Conservation (phyloP, 2,113 vertebrate species). For the Psilopsiagon aymara region DNA sequence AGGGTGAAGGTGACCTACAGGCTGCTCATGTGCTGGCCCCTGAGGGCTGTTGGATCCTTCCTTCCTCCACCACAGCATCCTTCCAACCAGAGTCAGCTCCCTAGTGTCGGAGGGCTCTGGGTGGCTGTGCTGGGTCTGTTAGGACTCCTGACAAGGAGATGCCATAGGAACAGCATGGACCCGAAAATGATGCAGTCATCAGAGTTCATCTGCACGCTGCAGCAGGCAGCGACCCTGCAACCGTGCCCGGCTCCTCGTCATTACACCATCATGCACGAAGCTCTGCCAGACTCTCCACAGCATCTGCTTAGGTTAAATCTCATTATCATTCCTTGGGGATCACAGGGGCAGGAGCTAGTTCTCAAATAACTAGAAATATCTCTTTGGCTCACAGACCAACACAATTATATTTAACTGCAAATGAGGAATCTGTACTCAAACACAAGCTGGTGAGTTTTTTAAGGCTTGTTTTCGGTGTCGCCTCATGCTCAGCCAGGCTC, state of each 20-base stretch:
- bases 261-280: not conserved
- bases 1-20: not conserved
- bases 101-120: fast-evolving
- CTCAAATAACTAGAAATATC: slow-evolving; percentile 61
- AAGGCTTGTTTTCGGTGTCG: slow-evolving; percentile 23
- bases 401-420: slow-evolving; percentile 70
- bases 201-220: not conserved
- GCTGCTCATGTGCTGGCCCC: not conserved
- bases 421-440: slow-evolving; percentile 64
- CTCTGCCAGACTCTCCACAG: not conserved
- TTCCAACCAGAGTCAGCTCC: not conserved
- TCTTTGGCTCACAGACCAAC: slow-evolving; percentile 54
- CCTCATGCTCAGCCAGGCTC: slow-evolving; percentile 42
- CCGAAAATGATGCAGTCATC: not conserved
- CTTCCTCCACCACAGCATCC: not conserved
- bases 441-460: slow-evolving; percentile 50
- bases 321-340: slow-evolving; percentile 62
- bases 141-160: fast-evolving
- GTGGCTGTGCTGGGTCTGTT: fast-evolving
- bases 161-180: not conserved
- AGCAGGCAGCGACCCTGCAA: not conserved
- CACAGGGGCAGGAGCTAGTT: slow-evolving; percentile 49
- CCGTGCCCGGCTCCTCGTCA: not conserved
- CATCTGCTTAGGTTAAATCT: slow-evolving; percentile 48
- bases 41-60: fast-evolving